Percentiles rank a stretch among this genome's conserved stretches.
phyloP scores from a whole-genome alignment of 2,888 invertebrate genomes.

The Netelia fuscicornis region DNA sequence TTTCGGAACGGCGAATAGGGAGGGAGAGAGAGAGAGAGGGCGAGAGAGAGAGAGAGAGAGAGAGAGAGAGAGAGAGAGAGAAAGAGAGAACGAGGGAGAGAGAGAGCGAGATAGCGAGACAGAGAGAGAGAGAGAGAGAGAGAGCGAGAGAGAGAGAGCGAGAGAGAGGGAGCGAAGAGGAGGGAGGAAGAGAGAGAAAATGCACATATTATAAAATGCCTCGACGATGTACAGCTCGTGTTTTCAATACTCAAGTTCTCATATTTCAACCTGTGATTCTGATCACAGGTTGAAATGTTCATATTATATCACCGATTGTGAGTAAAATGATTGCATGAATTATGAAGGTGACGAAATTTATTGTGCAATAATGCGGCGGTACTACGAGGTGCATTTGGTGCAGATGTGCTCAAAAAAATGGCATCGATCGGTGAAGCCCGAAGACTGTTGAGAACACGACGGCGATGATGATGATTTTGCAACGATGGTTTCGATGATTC shows the following conservation, averaged over 20 bases:
- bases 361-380: neutral
- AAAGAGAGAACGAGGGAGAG: too few relatives aligned
- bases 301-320: neutral
- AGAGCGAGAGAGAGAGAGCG: neutral
- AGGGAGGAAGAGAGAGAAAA: constrained; percentile 4
- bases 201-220: constrained; percentile 12
- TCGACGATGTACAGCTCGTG: neutral
- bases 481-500: constrained; percentile 37
- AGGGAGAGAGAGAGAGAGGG: neutral
- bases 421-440: neutral
- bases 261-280: neutral
- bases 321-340: neutral
- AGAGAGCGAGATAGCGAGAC: too few relatives aligned
- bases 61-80: too few relatives aligned
- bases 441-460: constrained; percentile 31
- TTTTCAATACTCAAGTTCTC: neutral
- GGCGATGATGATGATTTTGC: constrained; percentile 25
- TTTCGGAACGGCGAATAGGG: constrained; percentile 72
- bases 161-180: neutral
- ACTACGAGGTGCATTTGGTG: constrained; percentile 8
- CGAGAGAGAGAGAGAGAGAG: neutral
- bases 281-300: too few relatives aligned
- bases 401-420: constrained; percentile 1
- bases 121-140: too few relatives aligned
- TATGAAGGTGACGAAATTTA: neutral